Evolutionary conservation across 1,140 invertebrate species (phyloP).

Genomic region (Leucophenga varia): DNA sequence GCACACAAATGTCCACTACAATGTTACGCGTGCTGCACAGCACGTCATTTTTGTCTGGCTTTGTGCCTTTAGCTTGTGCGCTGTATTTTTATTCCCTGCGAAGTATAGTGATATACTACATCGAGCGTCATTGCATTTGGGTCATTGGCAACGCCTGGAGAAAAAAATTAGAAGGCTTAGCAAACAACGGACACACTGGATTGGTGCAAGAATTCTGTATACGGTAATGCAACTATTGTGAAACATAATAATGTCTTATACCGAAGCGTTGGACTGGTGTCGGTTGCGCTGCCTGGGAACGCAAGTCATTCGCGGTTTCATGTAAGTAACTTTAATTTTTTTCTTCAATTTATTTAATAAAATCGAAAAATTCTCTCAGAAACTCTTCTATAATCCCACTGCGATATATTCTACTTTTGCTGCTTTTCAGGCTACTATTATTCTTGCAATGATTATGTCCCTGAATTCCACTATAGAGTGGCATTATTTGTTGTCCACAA

Average conservation of each 20-base stretch:
- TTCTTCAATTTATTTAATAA: too few species aligned
- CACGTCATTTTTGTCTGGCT: conserved; percentile 82
- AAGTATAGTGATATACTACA: conserved; percentile 88
- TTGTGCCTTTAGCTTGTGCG: conserved; percentile 78
- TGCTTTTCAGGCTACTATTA: conserved; percentile 70
- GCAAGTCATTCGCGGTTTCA: conserved; percentile 78
- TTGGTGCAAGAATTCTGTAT: conserved; percentile 75
- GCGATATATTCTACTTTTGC: conserved; percentile 74
- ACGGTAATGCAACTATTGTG: conserved; percentile 77
- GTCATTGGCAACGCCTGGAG: conserved; percentile 75
- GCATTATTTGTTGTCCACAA: conserved; percentile 87
- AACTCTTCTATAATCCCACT: conserved; percentile 85
- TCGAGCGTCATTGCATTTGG: conserved; percentile 84
- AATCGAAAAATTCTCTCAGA: conserved; percentile 72
- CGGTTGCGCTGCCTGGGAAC: conserved; percentile 80
- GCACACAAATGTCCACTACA: conserved; percentile 83
- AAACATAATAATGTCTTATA: conserved; percentile 78
- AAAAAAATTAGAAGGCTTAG: too few species aligned
- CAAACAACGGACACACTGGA: conserved; percentile 30
- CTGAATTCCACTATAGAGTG: conserved; percentile 80
- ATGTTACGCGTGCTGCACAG: conserved; percentile 79
- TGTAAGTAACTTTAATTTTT: conserved; percentile 63
- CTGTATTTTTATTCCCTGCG: conserved; percentile 69
- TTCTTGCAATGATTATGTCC: conserved; percentile 76
- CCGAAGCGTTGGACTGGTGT: conserved; percentile 74